Base-by-base conservation (phyloP, 2,113 vertebrate species). In the Anser cygnoides region DNA sequence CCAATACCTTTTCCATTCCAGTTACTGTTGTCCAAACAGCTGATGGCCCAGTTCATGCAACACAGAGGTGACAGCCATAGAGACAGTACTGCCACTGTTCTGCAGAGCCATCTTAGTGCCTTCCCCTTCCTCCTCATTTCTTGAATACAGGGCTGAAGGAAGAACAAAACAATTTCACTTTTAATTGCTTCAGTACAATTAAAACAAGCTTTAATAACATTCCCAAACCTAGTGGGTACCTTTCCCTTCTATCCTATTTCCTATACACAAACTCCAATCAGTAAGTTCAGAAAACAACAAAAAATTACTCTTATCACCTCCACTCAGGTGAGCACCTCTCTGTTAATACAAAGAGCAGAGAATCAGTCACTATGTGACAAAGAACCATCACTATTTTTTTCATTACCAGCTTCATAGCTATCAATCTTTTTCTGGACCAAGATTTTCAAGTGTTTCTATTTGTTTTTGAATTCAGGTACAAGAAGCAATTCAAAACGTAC, bases 81-180 rank as follows among this genome's bases (percentile, higher is more conserved):
- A 59, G 37, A n/a, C 35, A 77, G 41, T 31, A 73, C n/a, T 74
- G 23, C 10, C 61, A 67, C 21, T 23, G 33, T 17, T 75, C 35
- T 35, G 31, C 29, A 13, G 12, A 73, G 17, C 3, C 59, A 71
- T 2, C 20, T 26, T 35, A 9, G 28, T 65, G 6, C 3, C 2
- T 4, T 70, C 9, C 11, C 54, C 22, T 61, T 89, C 88, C 39
- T 43, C 22, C 22, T 9, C 9, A 29, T 52, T 72, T 73, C 18
- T 35, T 80, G 66, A 72, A 58, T 25, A 52, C 21, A 54, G 6
- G 15, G 7, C 23, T 85, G 43, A 67, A 33, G 7, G 39, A 84
- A 95, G 31, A 91, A 77, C 6, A 75, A 84, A 92, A 81, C 77
- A 72, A 59, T 76, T 26, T 85, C 29, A 66, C 11, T 58, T 19